Percentiles rank a stretch among this genome's conserved stretches.
phyloP scores from a whole-genome alignment of 1,140 invertebrate genomes.

The Lerema accius region DNA sequence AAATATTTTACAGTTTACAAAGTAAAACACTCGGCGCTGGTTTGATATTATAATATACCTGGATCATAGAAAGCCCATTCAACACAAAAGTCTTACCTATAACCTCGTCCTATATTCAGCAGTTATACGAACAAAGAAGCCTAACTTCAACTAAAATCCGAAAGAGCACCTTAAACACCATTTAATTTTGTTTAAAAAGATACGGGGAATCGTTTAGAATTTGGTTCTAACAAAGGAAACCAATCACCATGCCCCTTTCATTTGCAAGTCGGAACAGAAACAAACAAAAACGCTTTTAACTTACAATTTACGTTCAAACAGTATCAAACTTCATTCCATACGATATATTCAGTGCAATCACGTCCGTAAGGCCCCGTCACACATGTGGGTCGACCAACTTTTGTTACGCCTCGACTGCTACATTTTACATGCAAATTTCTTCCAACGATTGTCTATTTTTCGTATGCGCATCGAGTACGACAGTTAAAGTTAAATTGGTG shows the following conservation, averaged over 20 bases:
- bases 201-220: not conserved
- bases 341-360: slow-evolving; percentile 29
- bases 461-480: slow-evolving; percentile 14
- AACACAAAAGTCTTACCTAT: too few species aligned
- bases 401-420: slow-evolving; percentile 19
- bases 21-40: too few species aligned
- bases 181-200: not conserved
- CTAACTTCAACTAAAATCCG: too few species aligned
- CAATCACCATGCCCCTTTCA: slow-evolving; percentile 1
- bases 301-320: slow-evolving; percentile 28
- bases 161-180: not conserved
- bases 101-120: too few species aligned
- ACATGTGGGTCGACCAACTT: slow-evolving; percentile 41
- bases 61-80: too few species aligned
- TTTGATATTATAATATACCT: too few species aligned
- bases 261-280: slow-evolving; percentile 2
- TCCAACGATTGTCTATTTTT: slow-evolving; percentile 28
- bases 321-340: slow-evolving; percentile 26
- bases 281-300: slow-evolving; percentile 18
- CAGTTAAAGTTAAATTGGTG: slow-evolving; percentile 26
- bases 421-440: slow-evolving; percentile 33
- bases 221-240: not conserved
- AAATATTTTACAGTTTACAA: too few species aligned
- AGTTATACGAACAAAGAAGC: too few species aligned
- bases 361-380: slow-evolving; percentile 38